phyloP scores from a whole-genome alignment of 2,888 invertebrate genomes.

The Sturmia bella region DNA sequence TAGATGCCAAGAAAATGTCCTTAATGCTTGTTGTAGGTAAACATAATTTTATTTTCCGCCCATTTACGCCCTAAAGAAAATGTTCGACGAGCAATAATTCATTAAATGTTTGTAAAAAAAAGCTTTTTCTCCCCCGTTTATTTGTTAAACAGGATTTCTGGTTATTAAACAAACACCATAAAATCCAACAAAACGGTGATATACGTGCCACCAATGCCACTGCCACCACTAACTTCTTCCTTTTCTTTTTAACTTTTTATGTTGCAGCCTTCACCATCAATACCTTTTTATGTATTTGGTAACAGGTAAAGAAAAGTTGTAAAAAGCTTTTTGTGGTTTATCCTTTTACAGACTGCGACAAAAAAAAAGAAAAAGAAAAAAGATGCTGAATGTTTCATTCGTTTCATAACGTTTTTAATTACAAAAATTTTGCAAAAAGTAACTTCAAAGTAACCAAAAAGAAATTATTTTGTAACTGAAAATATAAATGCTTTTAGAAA shows the following conservation, averaged over 20 bases:
- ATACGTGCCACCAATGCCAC: conserved; percentile 1
- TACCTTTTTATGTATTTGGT: background rate
- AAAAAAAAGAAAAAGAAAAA: conserved; percentile 44
- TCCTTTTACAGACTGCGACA: conserved; percentile 18
- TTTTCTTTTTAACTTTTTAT: background rate
- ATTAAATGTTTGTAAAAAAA: too few relatives aligned
- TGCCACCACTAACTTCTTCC: background rate
- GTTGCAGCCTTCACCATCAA: background rate
- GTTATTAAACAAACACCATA: conserved; percentile 59
- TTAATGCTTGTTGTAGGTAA: conserved; percentile 50
- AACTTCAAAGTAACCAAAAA: conserved; percentile 12
- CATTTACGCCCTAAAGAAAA: conserved; percentile 54
- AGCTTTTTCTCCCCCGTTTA: too few relatives aligned
- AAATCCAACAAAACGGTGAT: background rate
- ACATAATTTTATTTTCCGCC: conserved; percentile 68
- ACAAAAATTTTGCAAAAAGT: background rate
- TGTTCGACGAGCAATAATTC: too few relatives aligned
- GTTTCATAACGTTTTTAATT: conserved; percentile 29
- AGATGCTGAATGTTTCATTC: conserved; percentile 56
- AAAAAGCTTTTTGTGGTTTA: conserved; percentile 38
- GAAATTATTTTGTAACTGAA: background rate
- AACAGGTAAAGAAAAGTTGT: background rate
- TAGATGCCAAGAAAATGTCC: conserved; percentile 42
- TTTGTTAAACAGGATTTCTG: conserved; percentile 56
- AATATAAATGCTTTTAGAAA: background rate